Conservation (phyloP, 2,797 vertebrate species). For the Antrozous pallidus region DNA sequence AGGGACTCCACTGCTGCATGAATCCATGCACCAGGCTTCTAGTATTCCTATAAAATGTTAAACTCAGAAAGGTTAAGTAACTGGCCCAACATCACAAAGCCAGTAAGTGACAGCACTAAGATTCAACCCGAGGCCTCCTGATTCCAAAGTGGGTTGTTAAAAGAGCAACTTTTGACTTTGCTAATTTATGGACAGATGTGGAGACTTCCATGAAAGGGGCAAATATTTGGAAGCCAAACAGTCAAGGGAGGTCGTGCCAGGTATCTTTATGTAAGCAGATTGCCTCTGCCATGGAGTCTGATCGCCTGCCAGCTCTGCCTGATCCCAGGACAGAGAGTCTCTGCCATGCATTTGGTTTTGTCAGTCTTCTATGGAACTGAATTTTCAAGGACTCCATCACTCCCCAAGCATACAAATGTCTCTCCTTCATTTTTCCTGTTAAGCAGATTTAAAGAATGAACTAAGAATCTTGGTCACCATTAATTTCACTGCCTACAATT, state of each 20-base stretch:
- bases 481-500: conserved; percentile 66
- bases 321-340: neutral
- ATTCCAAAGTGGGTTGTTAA: neutral
- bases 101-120: neutral
- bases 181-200: neutral
- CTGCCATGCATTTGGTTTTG: neutral
- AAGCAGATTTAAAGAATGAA: conserved; percentile 70
- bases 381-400: conserved; percentile 42
- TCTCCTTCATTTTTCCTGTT: conserved; percentile 57
- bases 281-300: neutral
- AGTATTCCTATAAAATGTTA: neutral
- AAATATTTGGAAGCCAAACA: conserved; percentile 13
- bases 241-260: neutral
- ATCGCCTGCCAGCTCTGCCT: neutral
- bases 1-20: no score
- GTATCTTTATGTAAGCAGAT: neutral
- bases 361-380: neutral
- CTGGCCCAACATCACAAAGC: neutral
- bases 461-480: conserved; percentile 64
- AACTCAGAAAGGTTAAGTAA: neutral
- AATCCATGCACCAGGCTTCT: no score
- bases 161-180: neutral
- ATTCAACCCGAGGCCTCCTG: neutral
- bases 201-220: neutral
- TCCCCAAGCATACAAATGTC: conserved; percentile 62